These are phyloP conservation scores for Fulmarus glacialis DNA, from an alignment of 2,113 vertebrate genomes.

Conservation along the genomic window DNA sequence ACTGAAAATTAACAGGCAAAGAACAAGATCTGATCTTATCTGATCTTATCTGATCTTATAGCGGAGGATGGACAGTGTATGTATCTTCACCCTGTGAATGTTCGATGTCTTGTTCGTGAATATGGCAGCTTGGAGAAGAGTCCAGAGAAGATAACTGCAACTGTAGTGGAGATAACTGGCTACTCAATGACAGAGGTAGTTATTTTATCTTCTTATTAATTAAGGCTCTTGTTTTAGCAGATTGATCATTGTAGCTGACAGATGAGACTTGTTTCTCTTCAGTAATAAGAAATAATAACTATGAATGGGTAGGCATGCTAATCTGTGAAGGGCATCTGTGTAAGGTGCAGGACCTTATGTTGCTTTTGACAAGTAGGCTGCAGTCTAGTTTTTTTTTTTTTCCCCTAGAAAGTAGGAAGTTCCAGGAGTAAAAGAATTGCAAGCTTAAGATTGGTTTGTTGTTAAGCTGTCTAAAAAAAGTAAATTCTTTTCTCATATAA, in stretches of 20 bases:
- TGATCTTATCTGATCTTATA: constrained; percentile 46
- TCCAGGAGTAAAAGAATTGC: background rate
- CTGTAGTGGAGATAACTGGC: constrained; percentile 92
- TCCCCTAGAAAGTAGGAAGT: background rate
- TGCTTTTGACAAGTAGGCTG: background rate
- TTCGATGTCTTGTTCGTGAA: constrained; percentile 91
- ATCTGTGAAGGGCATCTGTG: background rate
- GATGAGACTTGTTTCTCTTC: background rate
- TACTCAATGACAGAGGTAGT: constrained; percentile 94
- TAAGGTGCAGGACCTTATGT: background rate
- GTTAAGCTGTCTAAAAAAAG: background rate
- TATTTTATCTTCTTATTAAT: background rate
- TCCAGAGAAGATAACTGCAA: constrained; percentile 90
- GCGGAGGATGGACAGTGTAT: constrained; percentile 97
- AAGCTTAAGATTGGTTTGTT: background rate
- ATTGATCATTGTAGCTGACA: background rate
- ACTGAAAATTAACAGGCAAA: background rate
- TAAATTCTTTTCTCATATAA: background rate
- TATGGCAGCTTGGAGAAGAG: constrained; percentile 95
- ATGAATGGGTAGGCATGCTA: background rate
- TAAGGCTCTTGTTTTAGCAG: background rate
- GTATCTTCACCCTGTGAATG: constrained; percentile 96
- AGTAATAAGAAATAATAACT: background rate
- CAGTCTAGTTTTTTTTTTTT: background rate
- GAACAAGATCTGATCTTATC: background rate